A percentile compares a stretch with the other conserved stretches of the same genome.
Evolutionary conservation across 2,797 vertebrate species (phyloP).

Genomic region (Lepilemur septentrionalis): DNA sequence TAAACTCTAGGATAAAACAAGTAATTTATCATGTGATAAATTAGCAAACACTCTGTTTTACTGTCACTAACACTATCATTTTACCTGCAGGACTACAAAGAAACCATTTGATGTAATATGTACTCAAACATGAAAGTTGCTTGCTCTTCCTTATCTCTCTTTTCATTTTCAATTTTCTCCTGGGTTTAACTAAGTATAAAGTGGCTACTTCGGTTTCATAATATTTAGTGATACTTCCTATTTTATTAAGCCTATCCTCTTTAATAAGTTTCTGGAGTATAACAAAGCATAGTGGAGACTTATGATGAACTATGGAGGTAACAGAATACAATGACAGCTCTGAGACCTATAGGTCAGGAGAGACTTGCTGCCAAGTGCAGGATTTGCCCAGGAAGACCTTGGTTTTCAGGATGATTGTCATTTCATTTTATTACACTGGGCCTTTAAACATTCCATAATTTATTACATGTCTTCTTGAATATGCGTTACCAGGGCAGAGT

Average conservation of each 20-base stretch:
- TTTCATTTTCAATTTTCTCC: not conserved
- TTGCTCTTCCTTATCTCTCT: not conserved
- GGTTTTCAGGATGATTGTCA: conserved; percentile 64
- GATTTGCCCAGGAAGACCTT: conserved; percentile 62
- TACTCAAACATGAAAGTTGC: not conserved
- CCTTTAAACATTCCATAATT: conserved; percentile 67
- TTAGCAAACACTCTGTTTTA: not conserved
- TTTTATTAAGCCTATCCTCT: conserved; percentile 1
- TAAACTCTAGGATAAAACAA: not conserved
- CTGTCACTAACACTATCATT: not conserved
- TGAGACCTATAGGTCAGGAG: conserved; percentile 32
- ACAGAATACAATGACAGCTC: not conserved
- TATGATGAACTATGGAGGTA: conserved; percentile 24
- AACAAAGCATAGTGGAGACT: not conserved
- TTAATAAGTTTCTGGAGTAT: not conserved
- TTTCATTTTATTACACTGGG: conserved; percentile 50
- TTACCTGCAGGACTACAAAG: not conserved
- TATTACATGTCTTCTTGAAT: conserved; percentile 62
- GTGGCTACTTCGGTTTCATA: not conserved
- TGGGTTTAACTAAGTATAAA: not conserved
- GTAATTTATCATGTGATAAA: not conserved
- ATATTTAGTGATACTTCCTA: not conserved
- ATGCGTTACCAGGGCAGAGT: conserved; percentile 44
- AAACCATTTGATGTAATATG: not conserved
- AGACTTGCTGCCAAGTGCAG: not conserved